Percentiles rank a stretch among this genome's conserved stretches.
These are phyloP conservation scores for Pediacus dermestoides DNA, from an alignment of 2,888 invertebrate genomes.

Conservation along the genomic window DNA sequence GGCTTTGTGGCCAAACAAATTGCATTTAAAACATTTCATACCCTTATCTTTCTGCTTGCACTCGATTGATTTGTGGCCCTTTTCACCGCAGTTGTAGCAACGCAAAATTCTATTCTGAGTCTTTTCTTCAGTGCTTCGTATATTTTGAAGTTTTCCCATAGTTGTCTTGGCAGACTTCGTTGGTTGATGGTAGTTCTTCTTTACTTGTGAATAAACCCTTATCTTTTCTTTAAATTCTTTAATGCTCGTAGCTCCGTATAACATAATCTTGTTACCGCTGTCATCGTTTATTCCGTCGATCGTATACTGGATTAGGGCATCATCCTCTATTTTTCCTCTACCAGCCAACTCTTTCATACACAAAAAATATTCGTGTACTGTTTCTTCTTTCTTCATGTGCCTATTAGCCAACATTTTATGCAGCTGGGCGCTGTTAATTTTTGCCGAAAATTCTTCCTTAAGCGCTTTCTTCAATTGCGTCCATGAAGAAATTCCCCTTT, in stretches of 20 bases:
- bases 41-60: constrained; percentile 20
- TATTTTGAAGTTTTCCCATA: too few relatives aligned
- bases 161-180: too few relatives aligned
- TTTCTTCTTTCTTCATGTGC: constrained; percentile 39
- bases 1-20: constrained; percentile 22
- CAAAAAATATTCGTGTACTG: constrained; percentile 41
- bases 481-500: constrained; percentile 29
- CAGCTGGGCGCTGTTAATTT: constrained; percentile 24
- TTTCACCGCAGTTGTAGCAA: constrained; percentile 17
- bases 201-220: too few relatives aligned
- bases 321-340: constrained; percentile 38
- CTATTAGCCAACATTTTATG: constrained; percentile 26
- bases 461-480: constrained; percentile 23
- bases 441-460: constrained; percentile 27
- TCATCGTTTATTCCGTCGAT: constrained; percentile 41
- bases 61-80: constrained; percentile 15
- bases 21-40: constrained; percentile 23
- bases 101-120: not conserved
- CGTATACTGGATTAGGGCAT: constrained; percentile 41
- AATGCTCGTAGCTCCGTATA: constrained; percentile 27
- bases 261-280: constrained; percentile 22
- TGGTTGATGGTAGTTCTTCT: too few relatives aligned
- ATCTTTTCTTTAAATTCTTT: constrained; percentile 25
- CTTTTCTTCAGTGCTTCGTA: too few relatives aligned
- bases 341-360: constrained; percentile 43